Base-by-base conservation (phyloP, 1,140 invertebrate genomes). In the Aphidius gifuensis region DNA sequence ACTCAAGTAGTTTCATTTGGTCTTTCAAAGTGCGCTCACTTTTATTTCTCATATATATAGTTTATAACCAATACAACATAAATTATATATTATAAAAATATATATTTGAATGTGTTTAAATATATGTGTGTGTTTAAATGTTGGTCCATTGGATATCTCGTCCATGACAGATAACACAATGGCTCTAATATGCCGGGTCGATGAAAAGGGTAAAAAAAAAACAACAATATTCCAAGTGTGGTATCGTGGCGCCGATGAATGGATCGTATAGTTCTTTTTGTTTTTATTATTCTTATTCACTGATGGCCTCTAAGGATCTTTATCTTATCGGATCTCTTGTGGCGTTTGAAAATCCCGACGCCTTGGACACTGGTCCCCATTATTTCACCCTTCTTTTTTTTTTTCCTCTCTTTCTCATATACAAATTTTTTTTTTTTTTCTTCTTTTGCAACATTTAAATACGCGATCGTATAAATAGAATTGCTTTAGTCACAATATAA, bases 161-260 rank as follows among this genome's bases (percentile, higher is more conserved):
- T 51, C 68, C 69, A 66, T 74, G 73, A 71, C 72, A 73, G 72
- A 75, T 73, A 75, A 73, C 66, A 75, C 73, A 75, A 75, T 74
- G 72, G 72, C 71, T 74, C 72, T 74, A 74, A 75, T 74, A 74
- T 64, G 65, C 70, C 7, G 23, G 66, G 67, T 62, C 50, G 66
- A 62, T 74, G 71, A 74, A 74, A 72, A 70, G 72, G 73, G 70
- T 73, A 70, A 71, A 60, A 66, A 62, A 71, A 72, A 73, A 61
- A 32, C 16, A 47, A 45, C 49, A 21, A 43, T 40, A 59, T 46
- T 32, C 50, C 44, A 46, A 16, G 40, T 47, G 48, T 40, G 58
- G 38, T 40, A 54, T 42, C 47, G 44, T 38, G 45, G 47, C 43
- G 40, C 53, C 53, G 40, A 62, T 51, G 43, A 46, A 59, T 58